phyloP scores from a whole-genome alignment of 2,797 vertebrate genomes.

The Poecilia velifera region DNA sequence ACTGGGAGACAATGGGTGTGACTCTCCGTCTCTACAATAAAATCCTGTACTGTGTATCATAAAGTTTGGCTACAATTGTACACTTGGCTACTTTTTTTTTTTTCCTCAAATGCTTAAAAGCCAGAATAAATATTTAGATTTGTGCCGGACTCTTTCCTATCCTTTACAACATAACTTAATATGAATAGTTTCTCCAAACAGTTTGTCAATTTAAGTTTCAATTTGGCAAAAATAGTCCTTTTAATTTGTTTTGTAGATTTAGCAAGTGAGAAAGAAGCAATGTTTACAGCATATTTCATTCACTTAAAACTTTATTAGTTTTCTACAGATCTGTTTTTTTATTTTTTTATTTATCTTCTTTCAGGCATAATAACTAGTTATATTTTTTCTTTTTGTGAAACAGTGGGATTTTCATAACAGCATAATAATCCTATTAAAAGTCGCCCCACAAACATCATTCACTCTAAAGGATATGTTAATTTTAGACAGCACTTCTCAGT shows the following conservation, averaged over 20 bases:
- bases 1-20: constrained; percentile 3
- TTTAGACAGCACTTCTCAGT: neutral
- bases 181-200: neutral
- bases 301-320: neutral
- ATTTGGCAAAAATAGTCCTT: neutral
- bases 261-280: constrained; percentile 2
- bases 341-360: neutral
- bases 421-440: neutral
- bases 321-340: neutral
- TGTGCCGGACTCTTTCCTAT: neutral
- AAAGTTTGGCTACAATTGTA: constrained; percentile 2
- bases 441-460: neutral
- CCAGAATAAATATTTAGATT: constrained; percentile 3
- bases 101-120: neutral
- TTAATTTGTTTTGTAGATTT: constrained; percentile 6
- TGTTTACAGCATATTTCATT: neutral
- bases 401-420: neutral
- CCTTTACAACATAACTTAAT: neutral
- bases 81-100: neutral
- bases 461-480: neutral
- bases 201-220: neutral
- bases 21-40: constrained; percentile 15
- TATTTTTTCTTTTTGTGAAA: neutral
- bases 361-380: neutral
- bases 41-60: constrained; percentile 11